Conservation (phyloP, 2,797 vertebrate species). For the Xiphorhynchus erythropygius region DNA sequence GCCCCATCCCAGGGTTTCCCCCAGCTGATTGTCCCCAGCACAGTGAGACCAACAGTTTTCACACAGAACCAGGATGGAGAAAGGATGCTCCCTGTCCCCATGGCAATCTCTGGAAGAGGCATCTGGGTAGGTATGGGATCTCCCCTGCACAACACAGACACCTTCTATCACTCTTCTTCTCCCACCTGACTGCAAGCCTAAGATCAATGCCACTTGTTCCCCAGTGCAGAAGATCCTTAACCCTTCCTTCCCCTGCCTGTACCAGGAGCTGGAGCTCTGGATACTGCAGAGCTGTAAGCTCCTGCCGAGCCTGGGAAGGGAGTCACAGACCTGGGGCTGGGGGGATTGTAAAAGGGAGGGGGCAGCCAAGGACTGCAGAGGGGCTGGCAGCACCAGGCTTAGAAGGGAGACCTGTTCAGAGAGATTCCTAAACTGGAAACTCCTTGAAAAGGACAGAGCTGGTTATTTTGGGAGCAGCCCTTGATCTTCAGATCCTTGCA, state of each 20-base stretch:
- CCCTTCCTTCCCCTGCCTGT: background rate
- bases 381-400: background rate
- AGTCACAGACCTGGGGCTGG: background rate
- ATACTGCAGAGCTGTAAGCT: background rate
- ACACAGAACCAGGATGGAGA: background rate
- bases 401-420: background rate
- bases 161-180: background rate
- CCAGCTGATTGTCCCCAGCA: background rate
- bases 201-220: background rate
- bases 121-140: background rate
- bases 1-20: background rate
- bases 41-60: background rate
- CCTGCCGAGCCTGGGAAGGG: background rate
- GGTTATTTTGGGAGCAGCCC: slow-evolving; percentile 1
- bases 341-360: background rate
- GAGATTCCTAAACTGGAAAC: background rate
- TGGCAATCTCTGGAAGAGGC: background rate
- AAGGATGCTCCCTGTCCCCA: background rate
- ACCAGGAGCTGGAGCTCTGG: background rate
- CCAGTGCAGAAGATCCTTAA: background rate
- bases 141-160: background rate
- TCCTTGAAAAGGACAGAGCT: background rate
- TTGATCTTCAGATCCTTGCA: background rate
- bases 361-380: background rate
- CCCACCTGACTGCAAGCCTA: background rate